A percentile compares a stretch with the other conserved stretches of the same genome.
Evolutionary conservation across 1,140 invertebrate genomes (phyloP).

Genomic region (Diorhabda carinulata): DNA sequence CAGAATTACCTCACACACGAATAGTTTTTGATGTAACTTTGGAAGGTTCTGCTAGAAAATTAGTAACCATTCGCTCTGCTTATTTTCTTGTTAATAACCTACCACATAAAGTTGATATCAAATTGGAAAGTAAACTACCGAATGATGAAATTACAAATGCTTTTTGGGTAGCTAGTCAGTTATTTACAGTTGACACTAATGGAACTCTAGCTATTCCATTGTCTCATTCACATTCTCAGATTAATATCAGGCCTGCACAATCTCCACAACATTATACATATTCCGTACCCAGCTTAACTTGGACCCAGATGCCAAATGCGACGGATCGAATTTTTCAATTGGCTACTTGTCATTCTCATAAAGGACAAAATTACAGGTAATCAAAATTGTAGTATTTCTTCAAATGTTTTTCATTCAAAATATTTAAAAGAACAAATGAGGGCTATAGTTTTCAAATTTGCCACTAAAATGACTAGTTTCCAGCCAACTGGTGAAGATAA

Average conservation of each 20-base stretch:
- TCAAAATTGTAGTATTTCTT: neutral
- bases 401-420: neutral
- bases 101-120: slow-evolving; percentile 66
- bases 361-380: slow-evolving; percentile 47
- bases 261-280: slow-evolving; percentile 53
- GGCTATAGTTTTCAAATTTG: neutral
- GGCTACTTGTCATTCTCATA: slow-evolving; percentile 49
- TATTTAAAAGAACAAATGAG: neutral
- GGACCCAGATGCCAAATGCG: slow-evolving; percentile 60
- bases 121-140: slow-evolving; percentile 55
- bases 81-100: slow-evolving; percentile 76
- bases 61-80: slow-evolving; percentile 93
- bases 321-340: slow-evolving; percentile 56
- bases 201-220: slow-evolving; percentile 62
- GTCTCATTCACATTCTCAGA: slow-evolving; percentile 57
- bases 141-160: slow-evolving; percentile 29
- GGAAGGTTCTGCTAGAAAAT: slow-evolving; percentile 88
- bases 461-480: too few species aligned
- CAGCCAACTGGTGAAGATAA: too few species aligned
- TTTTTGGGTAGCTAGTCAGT: slow-evolving; percentile 34
- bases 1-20: slow-evolving; percentile 52
- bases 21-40: slow-evolving; percentile 85
- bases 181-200: slow-evolving; percentile 38
- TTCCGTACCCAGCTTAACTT: slow-evolving; percentile 60
- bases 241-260: slow-evolving; percentile 52